phyloP scores from a whole-genome alignment of 2,113 vertebrate genomes.

The Platysteira castanea region DNA sequence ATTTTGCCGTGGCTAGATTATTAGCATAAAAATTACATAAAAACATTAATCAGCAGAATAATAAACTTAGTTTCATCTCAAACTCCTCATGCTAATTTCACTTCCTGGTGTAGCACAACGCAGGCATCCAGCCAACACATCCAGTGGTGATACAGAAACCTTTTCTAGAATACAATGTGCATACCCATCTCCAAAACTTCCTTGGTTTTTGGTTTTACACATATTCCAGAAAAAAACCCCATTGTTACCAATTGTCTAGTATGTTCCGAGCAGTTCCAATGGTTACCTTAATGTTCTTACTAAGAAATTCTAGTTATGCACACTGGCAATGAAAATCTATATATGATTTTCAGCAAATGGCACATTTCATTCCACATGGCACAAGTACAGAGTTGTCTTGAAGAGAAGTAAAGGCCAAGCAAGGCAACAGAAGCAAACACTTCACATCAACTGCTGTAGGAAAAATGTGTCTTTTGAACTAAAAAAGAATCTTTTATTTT shows the following conservation, averaged over 20 bases:
- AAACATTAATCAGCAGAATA: slow-evolving; percentile 9
- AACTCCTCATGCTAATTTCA: not conserved
- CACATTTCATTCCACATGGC: not conserved
- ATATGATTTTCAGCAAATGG: not conserved
- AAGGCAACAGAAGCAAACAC: not conserved
- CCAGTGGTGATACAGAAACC: not conserved
- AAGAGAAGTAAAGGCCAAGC: not conserved
- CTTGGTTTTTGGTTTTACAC: not conserved
- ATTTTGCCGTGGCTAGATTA: not conserved
- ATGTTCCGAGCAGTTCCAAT: not conserved
- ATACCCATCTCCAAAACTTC: not conserved
- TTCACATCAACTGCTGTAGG: not conserved
- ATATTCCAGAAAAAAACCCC: not conserved
- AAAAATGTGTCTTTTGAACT: not conserved
- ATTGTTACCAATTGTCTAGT: not conserved
- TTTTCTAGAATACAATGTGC: not conserved
- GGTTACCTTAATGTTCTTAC: not conserved
- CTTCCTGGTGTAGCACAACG: not conserved
- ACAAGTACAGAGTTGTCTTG: not conserved
- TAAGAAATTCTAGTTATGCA: not conserved
- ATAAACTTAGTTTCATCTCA: not conserved
- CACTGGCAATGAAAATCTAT: not conserved
- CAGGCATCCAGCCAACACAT: not conserved
- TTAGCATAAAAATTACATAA: slow-evolving; percentile 8
- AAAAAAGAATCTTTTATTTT: not conserved